Evolutionary conservation across 2,113 vertebrate species (phyloP), one percentile per base, ranked within the genome.

Genomic region (Larimichthys crocea): DNA sequence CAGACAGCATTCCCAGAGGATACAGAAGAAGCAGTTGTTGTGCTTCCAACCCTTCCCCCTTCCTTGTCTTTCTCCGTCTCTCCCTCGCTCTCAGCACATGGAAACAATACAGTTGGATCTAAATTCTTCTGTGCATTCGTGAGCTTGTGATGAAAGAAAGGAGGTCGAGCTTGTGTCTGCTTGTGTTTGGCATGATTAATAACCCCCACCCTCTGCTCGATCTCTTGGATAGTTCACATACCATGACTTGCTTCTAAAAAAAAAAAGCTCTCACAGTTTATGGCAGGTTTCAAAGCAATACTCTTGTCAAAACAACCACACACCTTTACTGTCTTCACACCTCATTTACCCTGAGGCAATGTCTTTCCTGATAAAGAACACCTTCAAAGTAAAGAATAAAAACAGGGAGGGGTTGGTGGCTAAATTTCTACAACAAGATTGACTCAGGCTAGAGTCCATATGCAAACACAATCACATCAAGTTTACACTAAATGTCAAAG

Each of bases 1-100:
- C 81, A 79, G 49, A 76, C 64, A 57, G 81, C 48, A 72, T 90
- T 89, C 88, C 84, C 90, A 67, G 79, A 91, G 74, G 85, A 86
- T 76, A 89, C 85, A 93, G 85, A 93, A 86, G 91, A 86, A 73
- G 73, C 84, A 69, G 57, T 83, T 76, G 65, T 83, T 79, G 66
- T 61, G 66, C n/a, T 74, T 77, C 84, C 40, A 48, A 74, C 75
- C 84, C 79, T 31, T n/a, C 79, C 79, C 86, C 77, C 78, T 66
- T 50, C 69, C 60, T 42, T 29, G 24, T 73, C 65, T 22, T 49
- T 56, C 71, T 55, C 55, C 3, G 31, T 70, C 17, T 44, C 63
- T 61, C 53, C 20, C 72, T 71, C 12, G 10, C 52, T 80, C 64
- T 76, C 73, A 8, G 76, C 81, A 87, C 76, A 83, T 61, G 59